Evolutionary conservation across 2,888 invertebrate genomes (phyloP).

Genomic region (Ceriagrion tenellum): DNA sequence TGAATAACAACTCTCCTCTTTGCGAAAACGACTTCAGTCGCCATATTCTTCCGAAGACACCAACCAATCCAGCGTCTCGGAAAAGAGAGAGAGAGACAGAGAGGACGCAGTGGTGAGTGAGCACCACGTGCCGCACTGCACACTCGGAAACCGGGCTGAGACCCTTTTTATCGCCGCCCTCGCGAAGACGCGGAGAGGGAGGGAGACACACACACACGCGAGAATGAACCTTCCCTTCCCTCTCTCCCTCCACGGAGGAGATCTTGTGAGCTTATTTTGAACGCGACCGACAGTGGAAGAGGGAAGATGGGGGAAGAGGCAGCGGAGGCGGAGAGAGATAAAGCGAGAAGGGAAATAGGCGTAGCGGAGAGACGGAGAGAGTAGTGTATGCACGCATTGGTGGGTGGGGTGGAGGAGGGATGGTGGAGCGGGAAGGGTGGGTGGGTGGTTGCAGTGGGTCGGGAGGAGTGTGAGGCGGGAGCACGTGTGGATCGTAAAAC

Average conservation of each 20-base stretch:
- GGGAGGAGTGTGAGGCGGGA: neutral
- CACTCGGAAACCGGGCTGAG: too few relatives aligned
- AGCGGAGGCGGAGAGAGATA: neutral
- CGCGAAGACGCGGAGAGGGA: neutral
- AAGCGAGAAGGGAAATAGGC: neutral
- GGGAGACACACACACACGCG: too few relatives aligned
- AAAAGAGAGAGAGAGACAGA: neutral
- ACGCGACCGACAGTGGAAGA: too few relatives aligned
- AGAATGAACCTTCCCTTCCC: too few relatives aligned
- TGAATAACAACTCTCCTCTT: too few relatives aligned
- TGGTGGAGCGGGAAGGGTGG: neutral
- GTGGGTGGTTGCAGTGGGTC: too few relatives aligned
- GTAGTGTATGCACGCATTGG: neutral
- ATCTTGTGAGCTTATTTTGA: too few relatives aligned
- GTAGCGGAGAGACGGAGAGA: neutral
- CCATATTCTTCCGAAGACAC: too few relatives aligned
- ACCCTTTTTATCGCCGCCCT: neutral
- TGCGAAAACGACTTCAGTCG: too few relatives aligned
- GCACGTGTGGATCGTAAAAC: conserved; percentile 59
- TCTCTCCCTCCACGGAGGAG: too few relatives aligned
- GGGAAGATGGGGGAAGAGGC: neutral
- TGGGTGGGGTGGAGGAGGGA: neutral
- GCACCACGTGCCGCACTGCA: neutral
- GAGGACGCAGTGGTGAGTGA: neutral
- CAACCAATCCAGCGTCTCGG: too few relatives aligned